These are phyloP conservation scores for Ditylenchus weischeri DNA, from an alignment of 2,888 invertebrate genomes.

Conservation along the genomic window DNA sequence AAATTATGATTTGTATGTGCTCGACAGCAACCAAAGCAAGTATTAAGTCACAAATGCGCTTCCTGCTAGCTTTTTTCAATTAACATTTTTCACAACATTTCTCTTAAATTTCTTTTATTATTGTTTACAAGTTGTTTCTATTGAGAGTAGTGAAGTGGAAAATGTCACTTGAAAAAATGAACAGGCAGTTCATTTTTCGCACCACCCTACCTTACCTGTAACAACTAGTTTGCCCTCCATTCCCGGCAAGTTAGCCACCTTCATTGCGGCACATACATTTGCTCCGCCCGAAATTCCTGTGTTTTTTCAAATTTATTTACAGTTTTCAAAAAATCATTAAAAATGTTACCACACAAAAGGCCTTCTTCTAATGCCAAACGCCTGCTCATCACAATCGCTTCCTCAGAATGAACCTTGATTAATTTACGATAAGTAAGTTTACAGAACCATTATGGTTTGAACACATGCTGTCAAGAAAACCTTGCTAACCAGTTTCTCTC, in stretches of 20 bases:
- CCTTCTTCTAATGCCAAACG: slow-evolving; percentile 50
- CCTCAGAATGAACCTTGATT: slow-evolving; percentile 42
- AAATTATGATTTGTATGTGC: background rate
- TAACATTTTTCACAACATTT: too few relatives aligned
- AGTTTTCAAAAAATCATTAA: background rate
- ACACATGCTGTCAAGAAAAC: too few relatives aligned
- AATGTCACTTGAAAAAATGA: too few relatives aligned
- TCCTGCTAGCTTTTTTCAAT: too few relatives aligned
- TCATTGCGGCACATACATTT: slow-evolving; percentile 49
- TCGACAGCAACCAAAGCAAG: too few relatives aligned
- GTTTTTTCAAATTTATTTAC: background rate
- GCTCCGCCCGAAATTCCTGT: slow-evolving; percentile 55
- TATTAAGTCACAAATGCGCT: too few relatives aligned
- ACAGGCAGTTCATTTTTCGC: too few relatives aligned
- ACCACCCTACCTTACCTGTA: slow-evolving; percentile 24
- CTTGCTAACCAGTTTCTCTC: too few relatives aligned
- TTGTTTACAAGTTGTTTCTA: too few relatives aligned
- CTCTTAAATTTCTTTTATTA: too few relatives aligned
- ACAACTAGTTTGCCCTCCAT: slow-evolving; percentile 53
- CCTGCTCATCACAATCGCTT: slow-evolving; percentile 49
- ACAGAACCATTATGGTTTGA: too few relatives aligned
- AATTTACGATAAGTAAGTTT: slow-evolving; percentile 20
- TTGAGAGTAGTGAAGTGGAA: too few relatives aligned
- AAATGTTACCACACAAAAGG: slow-evolving; percentile 43
- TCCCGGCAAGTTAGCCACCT: slow-evolving; percentile 46